Conservation (phyloP, 2,888 invertebrate genomes). For the Trachelus stipa region DNA sequence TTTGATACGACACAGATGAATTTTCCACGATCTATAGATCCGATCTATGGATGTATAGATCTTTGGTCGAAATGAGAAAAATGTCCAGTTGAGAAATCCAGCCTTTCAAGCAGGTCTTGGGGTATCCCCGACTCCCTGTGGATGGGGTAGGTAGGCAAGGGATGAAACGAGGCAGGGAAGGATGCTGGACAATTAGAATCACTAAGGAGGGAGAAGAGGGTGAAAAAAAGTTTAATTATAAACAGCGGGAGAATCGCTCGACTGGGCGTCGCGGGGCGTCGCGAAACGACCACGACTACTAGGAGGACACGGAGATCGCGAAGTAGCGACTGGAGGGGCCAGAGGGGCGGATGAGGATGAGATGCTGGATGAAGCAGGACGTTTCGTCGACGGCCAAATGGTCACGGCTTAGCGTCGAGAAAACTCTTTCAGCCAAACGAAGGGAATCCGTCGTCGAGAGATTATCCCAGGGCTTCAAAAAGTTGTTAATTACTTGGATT, state of each 20-base stretch:
- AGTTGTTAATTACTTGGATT: conserved; percentile 68
- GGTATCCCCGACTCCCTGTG: not conserved
- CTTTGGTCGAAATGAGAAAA: not conserved
- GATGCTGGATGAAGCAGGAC: not conserved
- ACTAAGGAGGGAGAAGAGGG: conserved; percentile 45
- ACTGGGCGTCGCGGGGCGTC: conserved; percentile 10
- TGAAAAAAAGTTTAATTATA: conserved; percentile 64
- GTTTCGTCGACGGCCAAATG: conserved; percentile 58
- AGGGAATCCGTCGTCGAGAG: conserved; percentile 66
- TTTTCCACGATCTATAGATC: not conserved
- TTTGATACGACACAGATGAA: not conserved
- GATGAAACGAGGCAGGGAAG: conserved; percentile 4
- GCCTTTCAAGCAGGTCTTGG: not conserved
- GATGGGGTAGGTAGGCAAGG: not conserved
- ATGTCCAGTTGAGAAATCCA: not conserved
- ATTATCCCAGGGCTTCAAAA: conserved; percentile 65
- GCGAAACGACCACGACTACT: conserved; percentile 43
- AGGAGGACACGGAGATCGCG: conserved; percentile 34
- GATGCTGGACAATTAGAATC: conserved; percentile 62
- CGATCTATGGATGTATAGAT: not conserved
- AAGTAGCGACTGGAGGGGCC: conserved; percentile 11
- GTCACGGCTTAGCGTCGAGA: conserved; percentile 63
- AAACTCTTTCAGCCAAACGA: conserved; percentile 66
- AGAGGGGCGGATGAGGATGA: conserved; percentile 29
- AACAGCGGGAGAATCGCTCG: conserved; percentile 54